Conservation (phyloP, 2,797 vertebrate species). For the Coregonus sp. region DNA sequence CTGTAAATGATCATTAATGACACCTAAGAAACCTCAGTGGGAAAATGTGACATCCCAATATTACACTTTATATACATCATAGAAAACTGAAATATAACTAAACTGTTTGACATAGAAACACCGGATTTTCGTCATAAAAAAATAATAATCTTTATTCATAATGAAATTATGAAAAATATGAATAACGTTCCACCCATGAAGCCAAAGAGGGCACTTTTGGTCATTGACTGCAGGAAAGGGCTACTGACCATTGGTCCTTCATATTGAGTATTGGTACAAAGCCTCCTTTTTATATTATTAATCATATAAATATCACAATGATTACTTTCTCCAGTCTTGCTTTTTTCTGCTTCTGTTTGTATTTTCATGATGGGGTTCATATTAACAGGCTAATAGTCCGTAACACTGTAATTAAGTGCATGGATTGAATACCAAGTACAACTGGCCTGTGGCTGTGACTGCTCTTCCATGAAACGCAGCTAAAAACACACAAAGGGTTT, state of each 20-base stretch:
- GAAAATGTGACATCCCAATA: too few relatives aligned
- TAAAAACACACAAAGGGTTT: slow-evolving; percentile 10
- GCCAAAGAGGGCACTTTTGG: too few relatives aligned
- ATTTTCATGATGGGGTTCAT: slow-evolving; percentile 38
- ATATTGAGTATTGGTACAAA: slow-evolving; percentile 13
- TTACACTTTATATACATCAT: too few relatives aligned
- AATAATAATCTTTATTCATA: too few relatives aligned
- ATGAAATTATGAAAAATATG: too few relatives aligned
- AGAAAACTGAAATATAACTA: too few relatives aligned
- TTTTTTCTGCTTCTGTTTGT: slow-evolving; percentile 24
- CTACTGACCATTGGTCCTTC: too few relatives aligned
- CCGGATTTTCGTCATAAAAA: too few relatives aligned
- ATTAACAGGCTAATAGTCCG: slow-evolving; percentile 54
- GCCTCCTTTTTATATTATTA: slow-evolving; percentile 50
- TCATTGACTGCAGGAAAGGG: too few relatives aligned
- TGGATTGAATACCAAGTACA: slow-evolving; percentile 44
- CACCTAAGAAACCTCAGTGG: background rate
- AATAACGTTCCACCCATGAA: too few relatives aligned
- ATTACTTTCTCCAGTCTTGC: background rate
- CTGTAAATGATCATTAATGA: background rate
- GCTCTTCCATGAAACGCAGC: slow-evolving; percentile 36
- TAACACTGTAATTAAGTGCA: slow-evolving; percentile 56
- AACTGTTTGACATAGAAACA: too few relatives aligned
- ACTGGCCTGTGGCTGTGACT: slow-evolving; percentile 16
- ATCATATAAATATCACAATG: slow-evolving; percentile 42